These are phyloP conservation scores for Selenia dentaria DNA, from an alignment of 2,888 invertebrate species.

Conservation along the genomic window DNA sequence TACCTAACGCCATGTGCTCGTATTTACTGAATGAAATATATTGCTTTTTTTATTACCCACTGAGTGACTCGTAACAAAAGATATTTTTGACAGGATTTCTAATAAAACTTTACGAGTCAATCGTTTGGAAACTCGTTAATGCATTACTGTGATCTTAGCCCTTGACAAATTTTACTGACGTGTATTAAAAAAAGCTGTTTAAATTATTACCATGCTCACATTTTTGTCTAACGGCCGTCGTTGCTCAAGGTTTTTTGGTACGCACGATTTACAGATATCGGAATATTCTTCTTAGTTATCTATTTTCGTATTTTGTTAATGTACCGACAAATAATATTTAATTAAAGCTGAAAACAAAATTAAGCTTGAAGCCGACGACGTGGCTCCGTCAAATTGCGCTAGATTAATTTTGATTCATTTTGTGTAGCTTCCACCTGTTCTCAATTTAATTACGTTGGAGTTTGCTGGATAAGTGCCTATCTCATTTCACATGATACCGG, in stretches of 20 bases:
- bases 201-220: no score
- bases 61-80: slow-evolving; percentile 29
- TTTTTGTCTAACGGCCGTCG: background rate
- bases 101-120: slow-evolving; percentile 23
- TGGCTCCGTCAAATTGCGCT: slow-evolving; percentile 65
- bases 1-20: slow-evolving; percentile 31
- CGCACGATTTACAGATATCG: slow-evolving; percentile 14
- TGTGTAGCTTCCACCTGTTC: slow-evolving; percentile 73
- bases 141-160: slow-evolving; percentile 7
- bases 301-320: slow-evolving; percentile 37
- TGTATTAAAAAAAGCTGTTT: no score
- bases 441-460: slow-evolving; percentile 74
- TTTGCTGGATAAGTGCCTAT: slow-evolving; percentile 71
- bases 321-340: slow-evolving; percentile 58
- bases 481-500: slow-evolving; percentile 66
- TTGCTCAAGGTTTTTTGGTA: background rate
- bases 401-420: slow-evolving; percentile 80
- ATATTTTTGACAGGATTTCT: slow-evolving; percentile 28
- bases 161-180: slow-evolving; percentile 3
- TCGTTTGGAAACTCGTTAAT: slow-evolving; percentile 21
- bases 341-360: slow-evolving; percentile 66
- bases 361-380: slow-evolving; percentile 57
- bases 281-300: slow-evolving; percentile 28
- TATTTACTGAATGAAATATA: slow-evolving; percentile 35
- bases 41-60: slow-evolving; percentile 34